Evolutionary conservation across 2,797 vertebrate species (phyloP).

Genomic region (Pachyuromys duprasi): DNA sequence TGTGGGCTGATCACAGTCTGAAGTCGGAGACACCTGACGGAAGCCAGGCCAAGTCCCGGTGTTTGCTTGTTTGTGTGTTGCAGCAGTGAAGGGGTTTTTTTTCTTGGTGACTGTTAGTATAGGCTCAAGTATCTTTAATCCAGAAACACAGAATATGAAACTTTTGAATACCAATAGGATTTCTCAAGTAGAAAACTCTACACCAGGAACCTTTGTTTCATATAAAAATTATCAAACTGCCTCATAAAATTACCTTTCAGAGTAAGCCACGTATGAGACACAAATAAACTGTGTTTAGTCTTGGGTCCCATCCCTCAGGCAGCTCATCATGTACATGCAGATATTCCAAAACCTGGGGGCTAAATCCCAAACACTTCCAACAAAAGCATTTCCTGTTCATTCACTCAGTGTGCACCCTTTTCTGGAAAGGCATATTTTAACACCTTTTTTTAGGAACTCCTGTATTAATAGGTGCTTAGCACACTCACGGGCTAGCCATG

Average conservation of each 20-base stretch:
- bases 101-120: background rate
- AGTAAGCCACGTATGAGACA: background rate
- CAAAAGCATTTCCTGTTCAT: no score
- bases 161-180: no score
- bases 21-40: background rate
- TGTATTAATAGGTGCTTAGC: background rate
- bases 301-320: background rate
- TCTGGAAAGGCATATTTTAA: conserved; percentile 10
- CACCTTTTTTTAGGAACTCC: background rate
- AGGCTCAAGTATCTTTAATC: background rate
- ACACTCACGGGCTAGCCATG: background rate
- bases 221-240: background rate
- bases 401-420: background rate
- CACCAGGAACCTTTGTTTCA: background rate
- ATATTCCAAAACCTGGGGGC: background rate
- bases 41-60: background rate
- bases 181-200: background rate
- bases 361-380: no score
- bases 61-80: background rate
- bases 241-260: background rate
- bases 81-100: background rate
- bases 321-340: background rate
- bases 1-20: background rate
- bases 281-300: background rate
- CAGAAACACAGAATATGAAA: background rate